Percentiles rank a stretch among this genome's conserved stretches.
Evolutionary conservation across 2,797 vertebrate species (phyloP).

Genomic region (Acanthurus lineatus): DNA sequence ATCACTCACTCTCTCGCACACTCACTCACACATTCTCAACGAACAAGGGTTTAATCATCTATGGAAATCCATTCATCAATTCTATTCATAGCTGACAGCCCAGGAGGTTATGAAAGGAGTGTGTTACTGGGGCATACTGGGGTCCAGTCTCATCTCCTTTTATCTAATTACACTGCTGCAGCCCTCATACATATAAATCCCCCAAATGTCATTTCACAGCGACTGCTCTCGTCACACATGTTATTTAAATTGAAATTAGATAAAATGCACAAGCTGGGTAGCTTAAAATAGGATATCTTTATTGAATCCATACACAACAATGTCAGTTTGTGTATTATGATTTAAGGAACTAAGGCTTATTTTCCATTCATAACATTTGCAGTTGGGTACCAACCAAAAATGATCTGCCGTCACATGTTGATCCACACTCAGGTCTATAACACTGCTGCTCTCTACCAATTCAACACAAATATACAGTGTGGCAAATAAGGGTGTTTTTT

Average conservation of each 20-base stretch:
- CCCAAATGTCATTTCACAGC: conserved; percentile 49
- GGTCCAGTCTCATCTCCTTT: conserved; percentile 59
- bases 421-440: conserved; percentile 23
- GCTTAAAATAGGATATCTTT: conserved; percentile 78
- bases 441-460: conserved; percentile 14
- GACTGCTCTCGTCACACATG: conserved; percentile 19
- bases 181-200: conserved; percentile 43
- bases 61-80: conserved; percentile 68
- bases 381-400: conserved; percentile 71
- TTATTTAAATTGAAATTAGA: conserved; percentile 39
- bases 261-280: conserved; percentile 39
- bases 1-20: too few species aligned
- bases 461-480: conserved; percentile 33
- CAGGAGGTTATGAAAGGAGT: conserved; percentile 58
- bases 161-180: conserved; percentile 58
- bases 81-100: conserved; percentile 72
- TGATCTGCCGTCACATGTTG: conserved; percentile 20
- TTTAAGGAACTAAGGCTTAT: conserved; percentile 57
- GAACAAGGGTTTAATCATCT: conserved; percentile 35
- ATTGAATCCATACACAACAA: conserved; percentile 72
- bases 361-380: conserved; percentile 39
- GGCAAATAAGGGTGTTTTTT: conserved; percentile 20
- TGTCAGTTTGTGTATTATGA: conserved; percentile 46
- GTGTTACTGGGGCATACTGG: conserved; percentile 12
- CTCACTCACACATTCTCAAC: conserved; percentile 2